Conservation (phyloP, 2,113 vertebrate genomes). For the Psittacula cyanocephala region DNA sequence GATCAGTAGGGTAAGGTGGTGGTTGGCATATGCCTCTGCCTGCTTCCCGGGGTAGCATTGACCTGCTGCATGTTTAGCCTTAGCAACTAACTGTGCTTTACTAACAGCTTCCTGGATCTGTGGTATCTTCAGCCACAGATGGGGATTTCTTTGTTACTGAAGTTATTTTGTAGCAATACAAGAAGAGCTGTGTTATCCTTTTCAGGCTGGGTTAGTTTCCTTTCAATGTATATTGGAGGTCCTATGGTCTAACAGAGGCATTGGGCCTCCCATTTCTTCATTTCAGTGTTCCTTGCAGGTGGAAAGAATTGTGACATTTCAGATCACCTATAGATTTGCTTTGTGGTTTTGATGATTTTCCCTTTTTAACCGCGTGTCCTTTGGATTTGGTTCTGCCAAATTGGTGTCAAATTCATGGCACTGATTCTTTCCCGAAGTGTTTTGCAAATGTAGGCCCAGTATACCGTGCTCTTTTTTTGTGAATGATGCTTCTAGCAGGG, state of each 20-base stretch:
- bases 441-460: background rate
- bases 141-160: background rate
- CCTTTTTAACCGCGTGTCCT: background rate
- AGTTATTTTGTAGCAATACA: background rate
- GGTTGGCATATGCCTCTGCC: background rate
- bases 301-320: background rate
- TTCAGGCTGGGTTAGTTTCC: background rate
- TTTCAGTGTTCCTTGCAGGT: background rate
- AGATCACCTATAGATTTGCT: background rate
- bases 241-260: background rate
- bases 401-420: background rate
- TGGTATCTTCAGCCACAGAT: background rate
- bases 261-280: background rate
- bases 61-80: background rate
- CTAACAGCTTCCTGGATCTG: background rate
- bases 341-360: background rate
- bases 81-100: background rate
- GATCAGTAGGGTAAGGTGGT: slow-evolving; percentile 82
- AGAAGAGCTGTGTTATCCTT: background rate
- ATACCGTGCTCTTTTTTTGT: background rate
- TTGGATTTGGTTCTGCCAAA: background rate
- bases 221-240: background rate
- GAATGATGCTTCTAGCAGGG: background rate
- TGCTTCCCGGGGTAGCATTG: background rate
- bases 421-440: background rate